Percentiles rank a stretch among this genome's conserved stretches.
phyloP scores from a whole-genome alignment of 2,888 invertebrate genomes.

The Apamea crenata region DNA sequence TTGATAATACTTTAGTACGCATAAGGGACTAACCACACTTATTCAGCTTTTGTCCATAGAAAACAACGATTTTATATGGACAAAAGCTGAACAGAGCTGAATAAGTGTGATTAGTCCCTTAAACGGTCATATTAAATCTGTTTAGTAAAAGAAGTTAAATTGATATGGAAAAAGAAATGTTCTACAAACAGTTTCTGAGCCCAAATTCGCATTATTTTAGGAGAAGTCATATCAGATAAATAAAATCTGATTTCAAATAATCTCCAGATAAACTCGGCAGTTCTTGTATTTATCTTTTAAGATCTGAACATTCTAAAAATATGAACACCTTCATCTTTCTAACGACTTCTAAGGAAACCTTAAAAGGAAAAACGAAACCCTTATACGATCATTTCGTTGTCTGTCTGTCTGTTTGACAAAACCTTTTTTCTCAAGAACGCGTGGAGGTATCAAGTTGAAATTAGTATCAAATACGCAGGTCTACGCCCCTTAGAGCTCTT shows the following conservation, averaged over 20 bases:
- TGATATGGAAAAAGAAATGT: neutral
- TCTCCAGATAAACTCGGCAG: slow-evolving; percentile 34
- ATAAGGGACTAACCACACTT: too few relatives aligned
- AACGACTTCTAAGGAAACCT: neutral
- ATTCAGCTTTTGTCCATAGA: too few relatives aligned
- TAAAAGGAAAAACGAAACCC: neutral
- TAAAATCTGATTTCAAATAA: slow-evolving; percentile 17
- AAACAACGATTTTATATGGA: too few relatives aligned
- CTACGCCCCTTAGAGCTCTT: neutral
- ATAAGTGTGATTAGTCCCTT: too few relatives aligned
- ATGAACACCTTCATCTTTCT: neutral
- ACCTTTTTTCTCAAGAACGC: neutral
- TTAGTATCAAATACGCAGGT: neutral
- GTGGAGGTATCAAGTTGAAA: neutral
- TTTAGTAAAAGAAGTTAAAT: neutral
- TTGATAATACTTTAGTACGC: neutral
- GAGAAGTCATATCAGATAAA: slow-evolving; percentile 29
- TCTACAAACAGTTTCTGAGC: neutral
- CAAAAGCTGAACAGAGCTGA: too few relatives aligned
- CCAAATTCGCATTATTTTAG: neutral
- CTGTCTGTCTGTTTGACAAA: neutral
- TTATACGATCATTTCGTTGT: neutral
- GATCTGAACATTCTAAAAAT: slow-evolving; percentile 20
- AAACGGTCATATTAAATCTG: neutral
- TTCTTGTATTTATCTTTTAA: slow-evolving; percentile 46